Conservation (phyloP, 1,140 invertebrate genomes). For the Xylocopa sonorina region DNA sequence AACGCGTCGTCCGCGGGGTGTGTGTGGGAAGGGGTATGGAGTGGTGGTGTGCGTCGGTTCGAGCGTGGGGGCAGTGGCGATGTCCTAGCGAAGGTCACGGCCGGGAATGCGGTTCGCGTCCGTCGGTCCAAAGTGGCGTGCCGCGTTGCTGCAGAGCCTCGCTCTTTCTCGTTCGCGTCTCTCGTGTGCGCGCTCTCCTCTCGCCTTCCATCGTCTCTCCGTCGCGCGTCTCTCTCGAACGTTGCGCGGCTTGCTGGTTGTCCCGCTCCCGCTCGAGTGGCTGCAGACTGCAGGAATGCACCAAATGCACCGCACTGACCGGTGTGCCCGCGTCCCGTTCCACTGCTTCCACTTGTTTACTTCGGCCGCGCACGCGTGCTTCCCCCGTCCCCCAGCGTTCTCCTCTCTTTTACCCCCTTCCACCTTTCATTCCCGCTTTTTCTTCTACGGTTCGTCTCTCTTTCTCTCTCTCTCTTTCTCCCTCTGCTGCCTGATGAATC, state of each 20-base stretch:
- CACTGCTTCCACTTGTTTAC: slow-evolving; percentile 76
- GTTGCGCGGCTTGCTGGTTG: slow-evolving; percentile 20
- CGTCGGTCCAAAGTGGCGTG: slow-evolving; percentile 77
- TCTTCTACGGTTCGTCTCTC: background rate
- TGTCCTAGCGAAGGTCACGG: slow-evolving; percentile 83
- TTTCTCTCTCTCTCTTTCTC: background rate
- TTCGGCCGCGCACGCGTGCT: slow-evolving; percentile 57
- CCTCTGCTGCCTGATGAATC: too few relatives aligned
- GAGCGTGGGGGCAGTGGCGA: slow-evolving; percentile 78
- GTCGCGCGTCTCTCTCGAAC: slow-evolving; percentile 14
- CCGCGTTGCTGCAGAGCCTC: slow-evolving; percentile 71
- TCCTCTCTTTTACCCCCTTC: slow-evolving; percentile 5
- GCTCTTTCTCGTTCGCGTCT: slow-evolving; percentile 37
- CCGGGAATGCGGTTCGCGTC: slow-evolving; percentile 81
- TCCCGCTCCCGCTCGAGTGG: slow-evolving; percentile 26
- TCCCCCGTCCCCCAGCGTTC: slow-evolving; percentile 21
- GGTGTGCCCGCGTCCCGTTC: slow-evolving; percentile 63
- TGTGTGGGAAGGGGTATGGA: slow-evolving; percentile 35
- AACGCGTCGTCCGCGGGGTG: slow-evolving; percentile 42
- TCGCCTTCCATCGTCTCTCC: slow-evolving; percentile 38
- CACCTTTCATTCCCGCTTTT: slow-evolving; percentile 19
- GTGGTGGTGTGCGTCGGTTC: slow-evolving; percentile 12
- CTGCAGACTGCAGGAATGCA: slow-evolving; percentile 77
- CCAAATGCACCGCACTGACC: slow-evolving; percentile 76
- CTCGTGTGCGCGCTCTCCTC: slow-evolving; percentile 32